Evolutionary conservation across 2,888 invertebrate species (phyloP).

Genomic region (Papilio protenor): DNA sequence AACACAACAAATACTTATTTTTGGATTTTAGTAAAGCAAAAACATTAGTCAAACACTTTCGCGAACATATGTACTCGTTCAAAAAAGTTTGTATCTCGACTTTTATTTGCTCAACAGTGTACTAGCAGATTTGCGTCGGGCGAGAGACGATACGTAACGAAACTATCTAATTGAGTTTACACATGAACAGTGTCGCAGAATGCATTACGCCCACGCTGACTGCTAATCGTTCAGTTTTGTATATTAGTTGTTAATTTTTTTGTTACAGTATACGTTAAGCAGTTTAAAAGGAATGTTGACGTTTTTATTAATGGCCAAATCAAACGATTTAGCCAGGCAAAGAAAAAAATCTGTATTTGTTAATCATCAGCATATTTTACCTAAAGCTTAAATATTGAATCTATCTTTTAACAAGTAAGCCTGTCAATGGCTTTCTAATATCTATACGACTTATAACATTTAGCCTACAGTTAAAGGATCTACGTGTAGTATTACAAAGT

Average conservation of each 20-base stretch:
- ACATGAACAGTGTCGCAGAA: slow-evolving; percentile 70
- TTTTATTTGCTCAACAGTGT: not conserved
- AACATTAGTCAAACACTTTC: not conserved
- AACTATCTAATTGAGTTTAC: slow-evolving; percentile 73
- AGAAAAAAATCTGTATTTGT: not conserved
- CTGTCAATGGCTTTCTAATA: slow-evolving; percentile 41
- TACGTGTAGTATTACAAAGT: slow-evolving; percentile 10
- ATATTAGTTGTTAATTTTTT: slow-evolving; percentile 35
- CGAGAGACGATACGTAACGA: slow-evolving; percentile 53
- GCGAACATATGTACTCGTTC: not conserved
- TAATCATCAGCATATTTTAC: not conserved
- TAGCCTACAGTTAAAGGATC: slow-evolving; percentile 10
- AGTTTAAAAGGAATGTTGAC: not conserved
- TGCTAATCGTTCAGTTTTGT: slow-evolving; percentile 48
- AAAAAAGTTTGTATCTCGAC: not conserved
- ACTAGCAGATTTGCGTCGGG: slow-evolving; percentile 1
- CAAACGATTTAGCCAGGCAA: not conserved
- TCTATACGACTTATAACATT: not conserved
- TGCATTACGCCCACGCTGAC: slow-evolving; percentile 56
- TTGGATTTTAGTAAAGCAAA: too few relatives aligned
- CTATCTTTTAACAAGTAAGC: not conserved
- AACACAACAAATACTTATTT: too few relatives aligned
- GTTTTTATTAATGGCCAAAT: not conserved
- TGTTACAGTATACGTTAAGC: not conserved
- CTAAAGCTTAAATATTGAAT: not conserved